These are phyloP conservation scores for Limnephilus lunatus DNA, from an alignment of 2,888 invertebrate genomes.

Conservation along the genomic window DNA sequence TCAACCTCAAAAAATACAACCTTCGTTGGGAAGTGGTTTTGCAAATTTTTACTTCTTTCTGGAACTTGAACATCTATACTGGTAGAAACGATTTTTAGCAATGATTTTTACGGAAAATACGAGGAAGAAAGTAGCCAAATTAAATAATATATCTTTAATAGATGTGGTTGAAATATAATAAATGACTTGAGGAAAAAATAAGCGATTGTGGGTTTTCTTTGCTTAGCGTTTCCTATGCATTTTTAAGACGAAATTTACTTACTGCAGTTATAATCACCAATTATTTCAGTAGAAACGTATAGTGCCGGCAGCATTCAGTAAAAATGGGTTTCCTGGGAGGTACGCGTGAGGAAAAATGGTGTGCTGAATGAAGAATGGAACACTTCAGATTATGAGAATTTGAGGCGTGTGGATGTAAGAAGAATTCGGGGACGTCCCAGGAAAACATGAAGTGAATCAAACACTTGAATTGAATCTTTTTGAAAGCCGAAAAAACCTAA, in stretches of 20 bases:
- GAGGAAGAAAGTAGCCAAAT: not conserved
- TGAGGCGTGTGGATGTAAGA: not conserved
- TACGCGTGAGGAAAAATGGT: too few species aligned
- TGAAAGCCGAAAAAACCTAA: not conserved
- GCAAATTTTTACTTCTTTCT: not conserved
- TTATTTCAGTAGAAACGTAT: not conserved
- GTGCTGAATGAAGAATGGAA: too few species aligned
- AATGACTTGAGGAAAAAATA: too few species aligned
- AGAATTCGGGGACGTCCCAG: not conserved
- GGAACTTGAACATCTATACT: not conserved
- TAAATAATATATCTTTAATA: not conserved
- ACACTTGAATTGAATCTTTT: not conserved
- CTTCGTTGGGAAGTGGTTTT: not conserved
- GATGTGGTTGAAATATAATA: too few species aligned
- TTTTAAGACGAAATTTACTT: not conserved
- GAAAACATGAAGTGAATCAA: not conserved
- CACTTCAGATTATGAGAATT: not conserved
- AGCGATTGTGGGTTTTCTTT: too few species aligned
- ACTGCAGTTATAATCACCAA: not conserved
- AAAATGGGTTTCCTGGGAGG: not conserved
- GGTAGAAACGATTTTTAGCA: not conserved
- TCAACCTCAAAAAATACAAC: not conserved
- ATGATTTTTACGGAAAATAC: not conserved
- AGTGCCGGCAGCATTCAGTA: not conserved
- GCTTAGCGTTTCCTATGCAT: too few species aligned